Conservation (phyloP, 2,113 vertebrate species). For the Lepus europaeus region DNA sequence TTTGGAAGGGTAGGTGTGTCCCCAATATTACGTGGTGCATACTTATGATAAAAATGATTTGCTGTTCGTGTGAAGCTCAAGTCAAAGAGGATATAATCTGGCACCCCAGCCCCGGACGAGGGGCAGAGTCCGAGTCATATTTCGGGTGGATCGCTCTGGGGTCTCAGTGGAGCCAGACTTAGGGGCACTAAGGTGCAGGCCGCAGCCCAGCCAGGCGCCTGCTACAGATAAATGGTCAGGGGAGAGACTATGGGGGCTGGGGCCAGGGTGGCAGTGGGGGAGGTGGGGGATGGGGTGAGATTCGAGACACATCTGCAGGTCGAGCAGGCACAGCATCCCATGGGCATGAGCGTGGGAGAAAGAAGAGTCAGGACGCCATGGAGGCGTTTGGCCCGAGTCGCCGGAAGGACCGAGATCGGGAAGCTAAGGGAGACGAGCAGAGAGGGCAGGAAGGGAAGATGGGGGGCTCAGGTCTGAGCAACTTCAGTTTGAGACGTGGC, state of each 20-base stretch:
- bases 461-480: not conserved
- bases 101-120: not conserved
- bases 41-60: not conserved
- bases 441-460: not conserved
- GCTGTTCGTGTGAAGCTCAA: not conserved
- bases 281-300: not conserved
- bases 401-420: not conserved
- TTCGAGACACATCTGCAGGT: not conserved
- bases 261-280: not conserved
- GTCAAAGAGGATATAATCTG: not conserved
- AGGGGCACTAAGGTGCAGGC: not conserved
- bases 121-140: not conserved
- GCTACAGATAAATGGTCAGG: not conserved
- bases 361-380: not conserved
- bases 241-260: not conserved
- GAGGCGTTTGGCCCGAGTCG: not conserved
- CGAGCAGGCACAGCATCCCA: not conserved
- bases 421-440: not conserved
- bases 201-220: not conserved
- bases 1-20: not conserved
- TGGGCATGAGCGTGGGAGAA: not conserved
- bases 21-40: not conserved
- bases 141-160: not conserved
- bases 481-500: not conserved
- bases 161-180: not conserved